A percentile compares a stretch with the other conserved stretches of the same genome.
Evolutionary conservation across 2,888 invertebrate genomes (phyloP).

Genomic region (Antitype chi): DNA sequence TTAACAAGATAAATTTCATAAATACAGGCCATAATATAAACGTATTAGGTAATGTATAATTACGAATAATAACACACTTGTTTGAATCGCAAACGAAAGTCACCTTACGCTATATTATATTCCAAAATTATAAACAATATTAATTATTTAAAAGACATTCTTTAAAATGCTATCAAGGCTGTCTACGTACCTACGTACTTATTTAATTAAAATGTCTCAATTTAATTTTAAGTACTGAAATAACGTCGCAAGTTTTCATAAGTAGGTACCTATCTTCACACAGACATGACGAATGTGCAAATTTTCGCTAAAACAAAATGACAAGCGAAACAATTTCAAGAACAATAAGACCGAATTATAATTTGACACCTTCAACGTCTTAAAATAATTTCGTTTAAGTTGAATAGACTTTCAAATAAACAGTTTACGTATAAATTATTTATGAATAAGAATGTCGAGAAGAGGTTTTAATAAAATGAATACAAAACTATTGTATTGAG

Average conservation of each 20-base stretch:
- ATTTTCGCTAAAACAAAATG: constrained; percentile 45
- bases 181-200: constrained; percentile 6
- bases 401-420: constrained; percentile 37
- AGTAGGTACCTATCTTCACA: constrained; percentile 29
- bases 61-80: not conserved
- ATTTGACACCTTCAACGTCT: constrained; percentile 42
- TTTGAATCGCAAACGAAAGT: not conserved
- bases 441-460: constrained; percentile 21
- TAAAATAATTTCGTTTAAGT: constrained; percentile 42
- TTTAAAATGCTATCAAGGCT: not conserved
- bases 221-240: constrained; percentile 31
- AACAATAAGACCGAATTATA: constrained; percentile 39
- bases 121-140: not conserved
- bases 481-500: not conserved
- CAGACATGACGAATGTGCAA: constrained; percentile 41
- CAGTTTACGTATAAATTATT: constrained; percentile 17
- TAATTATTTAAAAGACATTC: constrained; percentile 8
- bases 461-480: constrained; percentile 15
- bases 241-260: constrained; percentile 36
- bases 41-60: not conserved
- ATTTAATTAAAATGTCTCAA: constrained; percentile 49
- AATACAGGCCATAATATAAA: not conserved
- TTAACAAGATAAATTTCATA: not conserved
- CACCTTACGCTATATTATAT: not conserved
- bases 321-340: constrained; percentile 44